Evolutionary conservation across 2,113 vertebrate species (phyloP).

Genomic region (Uria lomvia): DNA sequence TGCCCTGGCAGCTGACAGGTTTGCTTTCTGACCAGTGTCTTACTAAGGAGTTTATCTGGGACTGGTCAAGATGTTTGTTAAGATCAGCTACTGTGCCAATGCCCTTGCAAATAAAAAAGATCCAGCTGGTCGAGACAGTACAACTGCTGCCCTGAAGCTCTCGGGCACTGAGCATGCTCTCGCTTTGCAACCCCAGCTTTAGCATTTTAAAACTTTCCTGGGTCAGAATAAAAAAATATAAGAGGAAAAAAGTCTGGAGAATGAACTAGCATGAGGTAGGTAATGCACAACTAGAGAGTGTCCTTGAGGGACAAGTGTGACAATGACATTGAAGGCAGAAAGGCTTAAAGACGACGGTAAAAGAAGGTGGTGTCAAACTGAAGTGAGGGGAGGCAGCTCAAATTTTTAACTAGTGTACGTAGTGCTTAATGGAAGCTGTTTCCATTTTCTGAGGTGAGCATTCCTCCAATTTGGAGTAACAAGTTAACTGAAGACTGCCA

Average conservation of each 20-base stretch:
- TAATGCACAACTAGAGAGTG: background rate
- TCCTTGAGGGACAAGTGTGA: background rate
- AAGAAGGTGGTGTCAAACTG: background rate
- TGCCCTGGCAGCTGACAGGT: background rate
- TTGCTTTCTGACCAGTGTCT: background rate
- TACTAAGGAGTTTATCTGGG: background rate
- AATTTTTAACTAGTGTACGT: fast-evolving
- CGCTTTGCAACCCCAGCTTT: background rate
- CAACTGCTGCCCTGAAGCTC: background rate
- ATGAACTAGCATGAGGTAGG: background rate
- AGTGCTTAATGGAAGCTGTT: fast-evolving
- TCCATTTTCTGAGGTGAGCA: background rate
- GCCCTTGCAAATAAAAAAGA: background rate
- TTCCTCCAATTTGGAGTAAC: fast-evolving
- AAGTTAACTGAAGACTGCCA: background rate
- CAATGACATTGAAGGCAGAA: background rate
- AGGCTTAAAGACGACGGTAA: background rate
- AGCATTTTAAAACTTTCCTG: background rate
- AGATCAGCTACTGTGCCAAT: background rate
- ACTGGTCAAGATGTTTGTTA: background rate
- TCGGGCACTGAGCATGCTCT: background rate
- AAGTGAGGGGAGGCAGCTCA: background rate
- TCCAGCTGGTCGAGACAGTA: background rate
- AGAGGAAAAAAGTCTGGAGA: background rate
- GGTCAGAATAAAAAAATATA: background rate